These are phyloP conservation scores for Heteromyza rotundicornis DNA, from an alignment of 2,888 invertebrate species.

Conservation along the genomic window DNA sequence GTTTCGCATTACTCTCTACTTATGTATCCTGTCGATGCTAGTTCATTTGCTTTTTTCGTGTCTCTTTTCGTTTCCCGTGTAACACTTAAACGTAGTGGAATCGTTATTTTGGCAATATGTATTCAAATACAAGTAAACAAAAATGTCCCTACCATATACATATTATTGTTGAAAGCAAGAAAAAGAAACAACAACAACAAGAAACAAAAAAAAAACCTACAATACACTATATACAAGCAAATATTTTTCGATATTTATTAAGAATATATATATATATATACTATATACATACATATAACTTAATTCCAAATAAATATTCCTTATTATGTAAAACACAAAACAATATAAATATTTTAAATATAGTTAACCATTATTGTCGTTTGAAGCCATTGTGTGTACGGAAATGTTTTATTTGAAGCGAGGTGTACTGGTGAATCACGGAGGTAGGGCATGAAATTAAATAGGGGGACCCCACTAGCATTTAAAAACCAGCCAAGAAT, in stretches of 20 bases:
- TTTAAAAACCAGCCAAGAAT: no score
- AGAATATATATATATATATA: constrained; percentile 29
- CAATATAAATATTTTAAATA: no score
- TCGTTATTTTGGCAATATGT: neutral
- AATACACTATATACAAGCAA: constrained; percentile 6
- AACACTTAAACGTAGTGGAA: neutral
- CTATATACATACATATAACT: constrained; percentile 28
- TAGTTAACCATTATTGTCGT: no score
- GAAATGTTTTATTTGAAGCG: no score
- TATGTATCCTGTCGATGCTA: no score
- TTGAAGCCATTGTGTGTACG: no score
- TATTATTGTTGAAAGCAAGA: constrained; percentile 18
- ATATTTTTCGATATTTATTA: constrained; percentile 34
- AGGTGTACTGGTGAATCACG: no score
- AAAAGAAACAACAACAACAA: neutral
- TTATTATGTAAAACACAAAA: constrained; percentile 49
- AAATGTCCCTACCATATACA: constrained; percentile 13
- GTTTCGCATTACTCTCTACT: no score
- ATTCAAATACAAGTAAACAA: neutral
- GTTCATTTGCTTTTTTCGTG: no score
- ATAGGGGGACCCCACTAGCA: no score
- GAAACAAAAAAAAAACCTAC: neutral
- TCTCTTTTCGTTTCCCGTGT: no score
- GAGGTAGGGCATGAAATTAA: no score
- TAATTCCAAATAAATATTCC: constrained; percentile 43